These are phyloP conservation scores for Pseudopodoces humilis DNA, from an alignment of 2,113 vertebrate genomes.

Conservation along the genomic window DNA sequence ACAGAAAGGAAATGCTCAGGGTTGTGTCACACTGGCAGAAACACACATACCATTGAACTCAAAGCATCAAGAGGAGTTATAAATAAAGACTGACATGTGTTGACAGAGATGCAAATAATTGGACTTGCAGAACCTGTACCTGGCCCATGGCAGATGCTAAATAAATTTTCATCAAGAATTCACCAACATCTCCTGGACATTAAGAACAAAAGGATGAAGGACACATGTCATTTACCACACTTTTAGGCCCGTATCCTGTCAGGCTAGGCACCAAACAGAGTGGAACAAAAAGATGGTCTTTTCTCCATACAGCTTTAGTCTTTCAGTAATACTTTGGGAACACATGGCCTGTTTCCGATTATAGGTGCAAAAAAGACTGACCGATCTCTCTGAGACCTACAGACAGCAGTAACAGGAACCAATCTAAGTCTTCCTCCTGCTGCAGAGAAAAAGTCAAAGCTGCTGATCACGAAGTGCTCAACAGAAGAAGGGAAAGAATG, in stretches of 20 bases:
- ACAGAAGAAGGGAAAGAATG: not conserved
- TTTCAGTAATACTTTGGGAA: not conserved
- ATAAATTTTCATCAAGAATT: not conserved
- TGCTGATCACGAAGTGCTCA: not conserved
- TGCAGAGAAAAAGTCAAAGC: not conserved
- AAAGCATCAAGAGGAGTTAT: not conserved
- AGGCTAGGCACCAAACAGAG: not conserved
- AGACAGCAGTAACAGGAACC: not conserved
- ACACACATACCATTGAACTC: not conserved
- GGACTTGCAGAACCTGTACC: not conserved
- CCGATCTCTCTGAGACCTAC: not conserved
- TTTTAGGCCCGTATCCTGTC: not conserved
- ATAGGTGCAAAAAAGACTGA: not conserved
- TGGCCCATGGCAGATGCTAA: not conserved
- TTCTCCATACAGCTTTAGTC: not conserved
- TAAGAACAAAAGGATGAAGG: not conserved
- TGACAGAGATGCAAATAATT: conserved; percentile 25
- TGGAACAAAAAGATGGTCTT: not conserved
- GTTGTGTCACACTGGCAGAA: not conserved
- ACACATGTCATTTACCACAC: not conserved
- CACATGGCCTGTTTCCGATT: not conserved
- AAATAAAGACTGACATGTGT: conserved; percentile 4
- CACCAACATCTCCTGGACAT: not conserved
- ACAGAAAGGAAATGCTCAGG: not conserved
- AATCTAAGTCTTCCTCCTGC: not conserved